Percentiles rank a stretch among this genome's conserved stretches.
Evolutionary conservation across 2,797 vertebrate genomes (phyloP).

Genomic region (Sebastes oblongus): DNA sequence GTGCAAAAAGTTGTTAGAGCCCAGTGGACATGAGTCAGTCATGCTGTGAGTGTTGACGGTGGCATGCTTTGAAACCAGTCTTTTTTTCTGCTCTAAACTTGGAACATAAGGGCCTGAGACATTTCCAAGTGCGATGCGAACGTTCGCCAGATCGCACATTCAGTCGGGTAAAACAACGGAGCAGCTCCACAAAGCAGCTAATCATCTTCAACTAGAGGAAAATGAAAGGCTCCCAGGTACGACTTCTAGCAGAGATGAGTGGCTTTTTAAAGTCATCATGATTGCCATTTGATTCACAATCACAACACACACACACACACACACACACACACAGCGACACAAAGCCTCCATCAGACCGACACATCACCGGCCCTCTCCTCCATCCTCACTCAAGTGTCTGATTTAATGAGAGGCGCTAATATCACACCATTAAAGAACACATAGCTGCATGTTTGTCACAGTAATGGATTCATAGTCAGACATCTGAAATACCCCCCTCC

Average conservation of each 20-base stretch:
- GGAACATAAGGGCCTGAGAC: background rate
- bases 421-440: conserved; percentile 30
- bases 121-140: background rate
- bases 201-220: background rate
- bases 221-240: conserved; percentile 10
- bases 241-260: background rate
- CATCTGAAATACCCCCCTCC: background rate
- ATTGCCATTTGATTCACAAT: conserved; percentile 26
- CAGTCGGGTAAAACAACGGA: background rate
- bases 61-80: background rate
- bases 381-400: background rate
- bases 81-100: background rate
- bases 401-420: conserved; percentile 34
- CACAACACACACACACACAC: background rate
- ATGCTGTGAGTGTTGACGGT: background rate
- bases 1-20: background rate
- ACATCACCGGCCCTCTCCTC: background rate
- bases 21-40: background rate
- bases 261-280: conserved; percentile 17
- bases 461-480: conserved; percentile 39
- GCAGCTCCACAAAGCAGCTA: background rate
- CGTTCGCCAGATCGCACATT: background rate
- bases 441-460: conserved; percentile 24
- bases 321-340: background rate
- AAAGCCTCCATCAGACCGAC: conserved; percentile 8